Conservation (phyloP, 2,113 vertebrate species). For the Sceloporus undulatus region DNA sequence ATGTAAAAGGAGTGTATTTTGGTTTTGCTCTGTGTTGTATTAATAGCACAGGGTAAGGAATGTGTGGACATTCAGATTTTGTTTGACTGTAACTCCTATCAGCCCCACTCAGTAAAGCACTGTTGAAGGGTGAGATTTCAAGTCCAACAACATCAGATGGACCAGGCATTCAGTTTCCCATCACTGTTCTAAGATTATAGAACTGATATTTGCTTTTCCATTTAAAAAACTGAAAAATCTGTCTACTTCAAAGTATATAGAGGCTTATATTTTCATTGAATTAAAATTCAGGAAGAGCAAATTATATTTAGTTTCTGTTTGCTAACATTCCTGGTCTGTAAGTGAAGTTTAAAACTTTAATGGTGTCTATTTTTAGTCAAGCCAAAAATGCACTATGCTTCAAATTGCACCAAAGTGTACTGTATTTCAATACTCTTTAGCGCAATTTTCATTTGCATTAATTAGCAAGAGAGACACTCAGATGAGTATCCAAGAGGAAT, state of each 20-base stretch:
- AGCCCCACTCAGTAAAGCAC: neutral
- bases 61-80: no score
- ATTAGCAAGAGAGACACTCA: slow-evolving; percentile 28
- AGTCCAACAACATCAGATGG: neutral
- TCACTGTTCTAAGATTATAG: neutral
- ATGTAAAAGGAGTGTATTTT: neutral
- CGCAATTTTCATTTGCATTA: neutral
- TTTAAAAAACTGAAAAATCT: slow-evolving; percentile 52
- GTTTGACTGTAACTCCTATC: neutral
- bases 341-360: neutral
- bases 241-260: neutral
- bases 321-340: neutral
- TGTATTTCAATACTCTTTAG: neutral
- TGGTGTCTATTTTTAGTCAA: neutral
- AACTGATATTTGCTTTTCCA: neutral
- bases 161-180: neutral
- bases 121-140: neutral
- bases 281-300: slow-evolving; percentile 21
- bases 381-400: slow-evolving; percentile 7
- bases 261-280: slow-evolving; percentile 4
- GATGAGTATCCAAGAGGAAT: neutral
- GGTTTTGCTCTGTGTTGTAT: no score
- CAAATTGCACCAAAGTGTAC: no score
- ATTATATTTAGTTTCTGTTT: slow-evolving; percentile 16
- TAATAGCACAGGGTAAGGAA: no score